Base-by-base conservation (phyloP, 1,140 invertebrate species). In the Drosophila nebulosa region DNA sequence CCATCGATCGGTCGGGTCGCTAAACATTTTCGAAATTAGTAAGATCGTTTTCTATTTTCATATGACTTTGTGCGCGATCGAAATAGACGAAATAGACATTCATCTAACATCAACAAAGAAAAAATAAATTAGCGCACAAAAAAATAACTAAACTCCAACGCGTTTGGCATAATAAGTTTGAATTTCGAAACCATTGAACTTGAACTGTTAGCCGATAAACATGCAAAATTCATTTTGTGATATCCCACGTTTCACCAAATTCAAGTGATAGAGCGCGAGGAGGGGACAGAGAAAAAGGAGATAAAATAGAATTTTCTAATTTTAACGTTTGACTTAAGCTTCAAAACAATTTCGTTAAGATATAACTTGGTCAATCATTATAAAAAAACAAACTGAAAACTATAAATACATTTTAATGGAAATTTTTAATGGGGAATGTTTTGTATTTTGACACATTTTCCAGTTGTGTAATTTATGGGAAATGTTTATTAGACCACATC, bases 1-100 rank as follows among this genome's bases (percentile, higher is more conserved):
- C 63, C 70, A 74, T 42, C 73, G 69, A 21, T 16, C 1, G 50
- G 4, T 3, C 24, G 24, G 2, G n/a, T 24, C 26, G 52, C 14
- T 32, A 74, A 67, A 60, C 16, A 26, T 50, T 74, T 74, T 74
- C 18, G 50, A 74, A 66, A 74, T 66, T 56, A 32, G 62, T 30
- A 62, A 63, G 53, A 67, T 51, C 55, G 71, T 52, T 84, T 79
- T 84, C 70, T 64, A 64, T 62, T 64, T 50, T 60, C 69, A 74
- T 24, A 69, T 61, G 12, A 27, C n/a, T n/a, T n/a, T n/a, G 53
- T 10, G 32, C 22, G 56, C 35, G 56, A 39, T 21, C 16, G 4
- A 24, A 22, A 32, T 10, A 32, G 3, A 32, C 6, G 12, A 12
- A 32, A 32, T 12, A 32, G 12, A 32, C 9, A 32, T 12, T 32